Conservation (phyloP, 2,113 vertebrate species). For the Sinocyclocheilus grahami region DNA sequence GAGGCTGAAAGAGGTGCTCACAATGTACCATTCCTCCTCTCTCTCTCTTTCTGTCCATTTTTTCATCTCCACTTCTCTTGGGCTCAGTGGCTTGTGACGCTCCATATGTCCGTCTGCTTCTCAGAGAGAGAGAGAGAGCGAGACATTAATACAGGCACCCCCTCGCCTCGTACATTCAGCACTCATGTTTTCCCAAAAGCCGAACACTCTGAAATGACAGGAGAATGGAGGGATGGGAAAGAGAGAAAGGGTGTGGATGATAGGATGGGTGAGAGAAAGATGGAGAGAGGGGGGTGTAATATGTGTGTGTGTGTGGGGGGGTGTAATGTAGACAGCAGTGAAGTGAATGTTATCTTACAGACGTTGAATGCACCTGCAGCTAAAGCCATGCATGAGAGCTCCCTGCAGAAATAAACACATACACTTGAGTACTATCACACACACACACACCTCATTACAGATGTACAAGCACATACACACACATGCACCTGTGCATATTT, state of each 20-base stretch:
- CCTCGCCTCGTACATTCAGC: slow-evolving; percentile 15
- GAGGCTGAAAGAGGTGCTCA: slow-evolving; percentile 10
- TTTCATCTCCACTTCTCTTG: slow-evolving; percentile 17
- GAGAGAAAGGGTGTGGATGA: slow-evolving; percentile 26
- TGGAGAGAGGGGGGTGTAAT: neutral
- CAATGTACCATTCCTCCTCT: slow-evolving; percentile 47
- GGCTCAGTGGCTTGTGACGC: slow-evolving; percentile 41
- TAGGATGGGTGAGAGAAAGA: slow-evolving; percentile 2
- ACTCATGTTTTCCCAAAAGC: slow-evolving; percentile 40
- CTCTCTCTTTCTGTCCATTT: slow-evolving; percentile 45
- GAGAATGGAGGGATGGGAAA: slow-evolving; percentile 4
- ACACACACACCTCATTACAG: slow-evolving; percentile 8
- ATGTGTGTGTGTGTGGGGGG: slow-evolving; percentile 31
- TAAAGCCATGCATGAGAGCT: slow-evolving; percentile 42
- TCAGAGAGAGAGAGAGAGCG: slow-evolving; percentile 28
- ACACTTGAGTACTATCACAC: slow-evolving; percentile 29
- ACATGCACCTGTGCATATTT: slow-evolving; percentile 7
- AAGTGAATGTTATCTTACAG: slow-evolving; percentile 49
- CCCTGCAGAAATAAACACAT: slow-evolving; percentile 40
- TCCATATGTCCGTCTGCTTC: slow-evolving; percentile 46
- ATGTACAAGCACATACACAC: neutral
- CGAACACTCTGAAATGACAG: slow-evolving; percentile 22
- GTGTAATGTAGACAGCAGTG: slow-evolving; percentile 23
- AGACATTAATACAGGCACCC: slow-evolving; percentile 20
- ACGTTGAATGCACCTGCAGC: slow-evolving; percentile 40